Base-by-base conservation (phyloP, 2,888 invertebrate genomes). In the Coleophora deauratella region DNA sequence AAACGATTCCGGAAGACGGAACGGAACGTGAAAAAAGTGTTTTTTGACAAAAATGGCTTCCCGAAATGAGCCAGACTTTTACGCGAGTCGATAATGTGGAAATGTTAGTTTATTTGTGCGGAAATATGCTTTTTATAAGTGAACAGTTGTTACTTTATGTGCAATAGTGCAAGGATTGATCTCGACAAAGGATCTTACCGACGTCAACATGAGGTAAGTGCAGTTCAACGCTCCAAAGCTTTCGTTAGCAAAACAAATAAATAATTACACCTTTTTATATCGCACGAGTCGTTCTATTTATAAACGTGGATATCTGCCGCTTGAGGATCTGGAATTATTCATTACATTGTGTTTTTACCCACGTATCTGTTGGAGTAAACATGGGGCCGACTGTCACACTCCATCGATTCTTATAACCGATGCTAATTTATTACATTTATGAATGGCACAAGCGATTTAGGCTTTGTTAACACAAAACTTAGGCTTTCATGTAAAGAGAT, bases 1-100 rank as follows among this genome's bases (percentile, higher is more conserved):
- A 21, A 21, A 21, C 21, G 21, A 21, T 21, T 21, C 21, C 21
- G 21, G 21, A 21, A 21, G 21, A 21, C 21, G 21, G 21, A 21
- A 21, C 21, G 21, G 21, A 21, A 21, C 21, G 71, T 65, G 68
- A 52, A 57, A 50, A 66, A 69, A 71, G 55, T 64, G 69, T 67
- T 74, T 74, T 80, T 80, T 74, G 70, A 66, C 74, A 78, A 84
- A 85, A 80, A 85, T 85, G 84, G 85, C 82, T 69, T 77, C 82
- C 73, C 57, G 53, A 52, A 66, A 67, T 62, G 58, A 67, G 56
- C 66, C 63, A 65, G 73, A 68, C 66, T 71, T 74, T 56, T 67
- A 61, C 56, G 58, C 57, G 47, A 69, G 68, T 70, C 72, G 61
- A 61, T 80, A 78, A 72, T 68, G 64, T 52, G 59, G 72, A 74